Conservation (phyloP, 2,113 vertebrate genomes). For the Merops nubicus region DNA sequence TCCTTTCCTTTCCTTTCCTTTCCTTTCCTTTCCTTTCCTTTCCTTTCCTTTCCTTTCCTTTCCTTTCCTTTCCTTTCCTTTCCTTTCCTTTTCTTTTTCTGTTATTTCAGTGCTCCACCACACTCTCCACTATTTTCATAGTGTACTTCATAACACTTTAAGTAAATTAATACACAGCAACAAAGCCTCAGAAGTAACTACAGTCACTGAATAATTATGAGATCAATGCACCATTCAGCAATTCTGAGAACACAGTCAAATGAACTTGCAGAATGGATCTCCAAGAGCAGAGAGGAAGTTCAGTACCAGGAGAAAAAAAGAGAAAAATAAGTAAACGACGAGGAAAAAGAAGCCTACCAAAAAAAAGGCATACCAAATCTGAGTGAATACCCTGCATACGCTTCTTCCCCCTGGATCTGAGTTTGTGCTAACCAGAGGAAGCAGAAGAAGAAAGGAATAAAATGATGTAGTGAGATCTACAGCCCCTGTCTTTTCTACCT, state of each 20-base stretch:
- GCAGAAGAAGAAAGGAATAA: neutral
- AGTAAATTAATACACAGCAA: constrained; percentile 26
- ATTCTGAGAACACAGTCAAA: neutral
- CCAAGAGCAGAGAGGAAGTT: neutral
- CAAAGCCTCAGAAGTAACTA: constrained; percentile 17
- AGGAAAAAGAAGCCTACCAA: neutral
- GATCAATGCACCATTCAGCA: neutral
- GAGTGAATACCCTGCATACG: neutral
- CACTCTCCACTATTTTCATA: neutral
- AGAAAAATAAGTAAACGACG: neutral
- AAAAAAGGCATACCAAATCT: neutral
- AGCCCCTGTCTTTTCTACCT: neutral
- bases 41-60: too few relatives aligned
- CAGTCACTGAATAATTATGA: constrained; percentile 22
- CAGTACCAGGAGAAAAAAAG: neutral
- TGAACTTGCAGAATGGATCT: neutral
- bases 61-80: too few relatives aligned
- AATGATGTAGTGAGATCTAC: neutral
- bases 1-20: too few relatives aligned
- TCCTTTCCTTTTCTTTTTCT: too few relatives aligned
- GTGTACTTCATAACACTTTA: neutral
- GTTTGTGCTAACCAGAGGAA: neutral
- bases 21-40: too few relatives aligned
- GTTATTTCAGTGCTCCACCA: neutral
- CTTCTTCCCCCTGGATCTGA: neutral